phyloP scores from a whole-genome alignment of 2,797 vertebrate species.

The Numenius phaeopus region DNA sequence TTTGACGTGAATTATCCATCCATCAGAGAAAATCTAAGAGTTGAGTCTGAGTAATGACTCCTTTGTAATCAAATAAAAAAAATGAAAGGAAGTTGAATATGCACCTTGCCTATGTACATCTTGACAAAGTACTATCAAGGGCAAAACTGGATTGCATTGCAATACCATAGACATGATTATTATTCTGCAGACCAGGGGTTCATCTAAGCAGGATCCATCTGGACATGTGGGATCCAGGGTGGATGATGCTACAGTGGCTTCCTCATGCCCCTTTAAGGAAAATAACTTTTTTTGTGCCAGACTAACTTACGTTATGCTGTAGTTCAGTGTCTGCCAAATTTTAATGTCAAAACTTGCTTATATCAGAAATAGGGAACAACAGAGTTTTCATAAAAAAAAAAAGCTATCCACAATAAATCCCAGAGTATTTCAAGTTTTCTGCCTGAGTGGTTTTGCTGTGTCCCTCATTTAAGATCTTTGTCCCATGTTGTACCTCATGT shows the following conservation, averaged over 20 bases:
- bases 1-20: neutral
- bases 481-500: neutral
- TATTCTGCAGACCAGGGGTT: neutral
- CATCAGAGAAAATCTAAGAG: neutral
- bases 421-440: neutral
- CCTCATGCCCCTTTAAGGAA: neutral
- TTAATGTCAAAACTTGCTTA: neutral
- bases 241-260: neutral
- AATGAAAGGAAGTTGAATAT: neutral
- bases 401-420: neutral
- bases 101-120: neutral
- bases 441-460: neutral
- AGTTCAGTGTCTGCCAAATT: neutral
- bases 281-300: neutral
- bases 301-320: neutral
- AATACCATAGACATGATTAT: neutral
- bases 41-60: neutral
- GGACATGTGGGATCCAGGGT: neutral
- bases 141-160: neutral
- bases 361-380: neutral
- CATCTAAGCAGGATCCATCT: neutral
- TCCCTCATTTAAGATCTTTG: conserved; percentile 20
- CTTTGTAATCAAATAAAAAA: neutral
- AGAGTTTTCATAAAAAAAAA: neutral
- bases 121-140: neutral